Evolutionary conservation across 1,140 invertebrate species (phyloP), one percentile per base, ranked within the genome.

Genomic region (Drosophila willistoni): DNA sequence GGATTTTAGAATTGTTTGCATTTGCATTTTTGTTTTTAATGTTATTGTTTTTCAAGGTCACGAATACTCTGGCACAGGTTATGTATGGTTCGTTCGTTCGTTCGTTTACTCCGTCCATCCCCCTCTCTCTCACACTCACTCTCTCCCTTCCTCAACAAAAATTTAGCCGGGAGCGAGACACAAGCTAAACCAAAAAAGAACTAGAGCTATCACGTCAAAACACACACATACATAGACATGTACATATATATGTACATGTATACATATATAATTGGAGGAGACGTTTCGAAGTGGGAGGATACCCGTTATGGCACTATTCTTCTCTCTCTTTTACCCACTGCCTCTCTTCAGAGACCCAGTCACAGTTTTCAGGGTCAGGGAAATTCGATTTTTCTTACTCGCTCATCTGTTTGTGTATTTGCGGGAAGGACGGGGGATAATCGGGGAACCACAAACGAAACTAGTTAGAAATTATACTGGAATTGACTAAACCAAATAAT

Each of bases 41-140:
- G 76, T 79, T 87, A 85, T 87, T 86, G 75, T 85, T 85, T 85
- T 82, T 85, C 82, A 85, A 86, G 82, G 82, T 86, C 82, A 86
- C 79, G 34, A 47, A 73, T 55, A 86, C 83, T 74, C 42, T 86
- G 41, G 5, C 36, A 60, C 54, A 47, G 44, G 44, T 51, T 51
- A 51, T 51, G 44, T 29, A 7, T 29, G 29, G 29, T 51, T 51
- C 44, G 17, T 51, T 19, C 1, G 19, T 22, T 22, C 44, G 44
- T 17, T 47, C 14, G 44, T 19, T 47, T 19, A 19, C 19, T 51
- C 44, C 17, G 17, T 51, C 44, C 9, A 17, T 19, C 44, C 10
- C 14, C 4, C 14, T 19, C 12, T 47, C 44, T 47, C 44, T 19
- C 14, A 19, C 42, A 59, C 29, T 36, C 42, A 22, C 33, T 47